Evolutionary conservation across 2,888 invertebrate genomes (phyloP).

Genomic region (Mythimna pallens): DNA sequence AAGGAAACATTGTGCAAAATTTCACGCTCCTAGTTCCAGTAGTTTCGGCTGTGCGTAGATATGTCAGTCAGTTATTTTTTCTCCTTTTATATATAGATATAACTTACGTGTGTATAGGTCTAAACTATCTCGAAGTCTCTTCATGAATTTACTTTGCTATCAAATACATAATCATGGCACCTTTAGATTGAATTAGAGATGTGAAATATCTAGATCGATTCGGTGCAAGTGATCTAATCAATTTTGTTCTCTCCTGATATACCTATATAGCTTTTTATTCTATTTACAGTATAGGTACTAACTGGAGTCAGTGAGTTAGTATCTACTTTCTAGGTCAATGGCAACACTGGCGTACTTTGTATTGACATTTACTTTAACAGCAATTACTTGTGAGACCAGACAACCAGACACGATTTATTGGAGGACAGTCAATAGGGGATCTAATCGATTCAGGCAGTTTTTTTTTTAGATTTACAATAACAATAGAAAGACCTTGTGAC

Average conservation of each 20-base stretch:
- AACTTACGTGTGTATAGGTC: too few species aligned
- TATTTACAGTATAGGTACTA: not conserved
- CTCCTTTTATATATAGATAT: too few species aligned
- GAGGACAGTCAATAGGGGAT: constrained; percentile 45
- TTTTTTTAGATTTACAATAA: constrained; percentile 22
- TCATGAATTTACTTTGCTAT: not conserved
- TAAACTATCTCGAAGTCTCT: not conserved
- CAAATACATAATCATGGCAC: not conserved
- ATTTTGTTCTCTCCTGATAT: not conserved
- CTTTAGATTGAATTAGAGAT: not conserved
- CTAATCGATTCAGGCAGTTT: constrained; percentile 53
- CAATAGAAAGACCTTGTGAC: constrained; percentile 41
- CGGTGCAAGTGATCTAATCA: not conserved
- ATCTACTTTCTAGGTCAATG: constrained; percentile 60
- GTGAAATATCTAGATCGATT: not conserved
- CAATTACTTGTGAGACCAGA: constrained; percentile 44
- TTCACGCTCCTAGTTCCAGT: too few species aligned
- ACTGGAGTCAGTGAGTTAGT: constrained; percentile 25
- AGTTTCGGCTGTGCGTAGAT: too few species aligned
- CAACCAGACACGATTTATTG: constrained; percentile 47
- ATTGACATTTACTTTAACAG: constrained; percentile 53
- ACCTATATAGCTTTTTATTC: constrained; percentile 9
- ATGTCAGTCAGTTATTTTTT: too few species aligned
- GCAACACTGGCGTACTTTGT: constrained; percentile 46
- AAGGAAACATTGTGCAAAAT: too few species aligned